Conservation (phyloP, 2,113 vertebrate genomes). For the Oncorhynchus tshawytscha region DNA sequence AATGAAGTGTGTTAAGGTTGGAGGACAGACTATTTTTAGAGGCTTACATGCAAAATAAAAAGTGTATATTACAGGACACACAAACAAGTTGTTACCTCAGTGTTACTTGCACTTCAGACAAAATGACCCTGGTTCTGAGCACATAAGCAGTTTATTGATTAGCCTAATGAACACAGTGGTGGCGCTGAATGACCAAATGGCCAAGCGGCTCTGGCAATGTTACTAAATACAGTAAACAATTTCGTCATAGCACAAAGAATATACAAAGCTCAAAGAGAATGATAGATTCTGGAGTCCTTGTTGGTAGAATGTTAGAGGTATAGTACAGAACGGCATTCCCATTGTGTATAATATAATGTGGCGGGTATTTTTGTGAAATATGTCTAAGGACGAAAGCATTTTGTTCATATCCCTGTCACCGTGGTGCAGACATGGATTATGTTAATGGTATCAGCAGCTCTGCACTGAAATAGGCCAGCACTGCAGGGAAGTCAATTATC, state of each 20-base stretch:
- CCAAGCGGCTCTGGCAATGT: not conserved
- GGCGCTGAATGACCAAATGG: not conserved
- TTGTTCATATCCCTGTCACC: constrained; percentile 29
- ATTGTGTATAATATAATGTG: not conserved
- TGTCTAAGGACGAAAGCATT: constrained; percentile 22
- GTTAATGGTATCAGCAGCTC: constrained; percentile 38
- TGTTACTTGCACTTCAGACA: constrained; percentile 46
- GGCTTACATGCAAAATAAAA: constrained; percentile 42
- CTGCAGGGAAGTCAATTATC: constrained; percentile 64
- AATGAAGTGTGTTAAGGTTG: constrained; percentile 61
- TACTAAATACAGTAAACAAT: not conserved
- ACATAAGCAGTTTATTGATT: constrained; percentile 20
- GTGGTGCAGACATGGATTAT: constrained; percentile 32
- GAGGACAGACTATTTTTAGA: constrained; percentile 11
- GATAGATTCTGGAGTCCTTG: not conserved
- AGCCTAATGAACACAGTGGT: not conserved
- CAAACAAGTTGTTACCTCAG: constrained; percentile 28
- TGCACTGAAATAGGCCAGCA: constrained; percentile 58
- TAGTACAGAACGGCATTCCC: too few relatives aligned
- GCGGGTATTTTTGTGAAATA: not conserved
- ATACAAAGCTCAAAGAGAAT: not conserved
- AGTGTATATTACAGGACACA: constrained; percentile 37
- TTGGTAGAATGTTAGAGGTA: not conserved
- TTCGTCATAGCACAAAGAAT: not conserved
- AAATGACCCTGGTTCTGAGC: not conserved